Percentiles rank a stretch among this genome's conserved stretches.
Evolutionary conservation across 2,888 invertebrate genomes (phyloP).

Genomic region (Hipparchia semele): DNA sequence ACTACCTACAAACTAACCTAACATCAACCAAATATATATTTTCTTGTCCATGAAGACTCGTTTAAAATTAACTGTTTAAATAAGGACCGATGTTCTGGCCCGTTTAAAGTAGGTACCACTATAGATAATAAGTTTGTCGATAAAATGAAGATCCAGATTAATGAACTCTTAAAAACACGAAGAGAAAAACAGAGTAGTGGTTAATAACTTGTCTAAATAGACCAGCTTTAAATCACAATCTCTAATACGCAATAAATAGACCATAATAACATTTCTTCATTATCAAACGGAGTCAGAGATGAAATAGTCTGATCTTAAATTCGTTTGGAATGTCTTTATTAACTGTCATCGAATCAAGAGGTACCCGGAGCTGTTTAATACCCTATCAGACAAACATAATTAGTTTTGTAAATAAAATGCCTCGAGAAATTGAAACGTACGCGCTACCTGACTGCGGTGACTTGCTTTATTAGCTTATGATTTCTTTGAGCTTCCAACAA

Average conservation of each 20-base stretch:
- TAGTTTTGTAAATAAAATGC: slow-evolving; percentile 83
- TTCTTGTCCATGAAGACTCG: too few species aligned
- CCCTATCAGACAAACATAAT: slow-evolving; percentile 81
- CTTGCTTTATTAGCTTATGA: slow-evolving; percentile 71
- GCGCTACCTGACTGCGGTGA: slow-evolving; percentile 77
- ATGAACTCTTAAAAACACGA: slow-evolving; percentile 15
- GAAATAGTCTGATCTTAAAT: slow-evolving; percentile 69
- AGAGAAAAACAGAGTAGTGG: slow-evolving; percentile 11
- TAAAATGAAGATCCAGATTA: slow-evolving; percentile 21
- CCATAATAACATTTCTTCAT: slow-evolving; percentile 62
- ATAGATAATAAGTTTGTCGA: background rate
- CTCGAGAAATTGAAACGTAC: slow-evolving; percentile 80
- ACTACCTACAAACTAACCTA: too few species aligned
- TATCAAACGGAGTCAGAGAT: slow-evolving; percentile 63
- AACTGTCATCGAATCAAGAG: slow-evolving; percentile 78
- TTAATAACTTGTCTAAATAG: slow-evolving; percentile 27
- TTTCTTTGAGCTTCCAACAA: slow-evolving; percentile 41
- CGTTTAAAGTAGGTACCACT: too few species aligned
- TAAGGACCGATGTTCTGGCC: too few species aligned
- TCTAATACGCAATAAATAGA: slow-evolving; percentile 44
- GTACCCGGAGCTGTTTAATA: slow-evolving; percentile 75
- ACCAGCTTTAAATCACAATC: slow-evolving; percentile 30
- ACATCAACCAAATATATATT: too few species aligned
- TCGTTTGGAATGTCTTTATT: slow-evolving; percentile 80
- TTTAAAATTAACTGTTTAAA: too few species aligned